Percentiles rank a stretch among this genome's conserved stretches.
phyloP scores from a whole-genome alignment of 2,888 invertebrate species.

The Acrobeloides nanus region DNA sequence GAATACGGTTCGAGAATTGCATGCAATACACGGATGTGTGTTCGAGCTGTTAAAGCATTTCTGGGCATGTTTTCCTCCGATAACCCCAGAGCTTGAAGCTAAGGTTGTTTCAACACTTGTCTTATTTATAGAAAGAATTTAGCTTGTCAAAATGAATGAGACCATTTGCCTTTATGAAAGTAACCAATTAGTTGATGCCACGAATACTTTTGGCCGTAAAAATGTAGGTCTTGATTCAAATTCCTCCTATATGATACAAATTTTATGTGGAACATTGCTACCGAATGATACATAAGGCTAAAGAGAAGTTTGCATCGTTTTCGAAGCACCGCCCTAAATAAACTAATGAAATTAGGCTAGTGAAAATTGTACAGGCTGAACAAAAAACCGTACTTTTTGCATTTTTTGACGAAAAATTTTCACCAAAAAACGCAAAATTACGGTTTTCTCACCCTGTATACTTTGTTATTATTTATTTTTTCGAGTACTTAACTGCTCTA shows the following conservation, averaged over 20 bases:
- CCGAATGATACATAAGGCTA: conserved; percentile 31
- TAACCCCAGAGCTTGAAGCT: conserved; percentile 68
- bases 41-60: conserved; percentile 85
- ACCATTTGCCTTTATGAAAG: conserved; percentile 34
- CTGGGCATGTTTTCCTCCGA: conserved; percentile 83
- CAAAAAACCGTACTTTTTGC: conserved; percentile 1
- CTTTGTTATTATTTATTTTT: background rate
- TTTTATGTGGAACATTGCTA: conserved; percentile 25
- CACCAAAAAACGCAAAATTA: background rate
- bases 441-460: conserved; percentile 2
- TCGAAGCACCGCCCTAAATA: background rate
- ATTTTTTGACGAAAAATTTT: background rate
- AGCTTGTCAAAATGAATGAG: conserved; percentile 36
- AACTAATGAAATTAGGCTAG: background rate
- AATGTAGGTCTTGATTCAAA: conserved; percentile 19
- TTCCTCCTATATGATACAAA: background rate
- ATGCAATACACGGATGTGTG: conserved; percentile 74
- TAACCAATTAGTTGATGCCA: conserved; percentile 20
- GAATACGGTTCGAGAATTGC: conserved; percentile 64
- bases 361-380: background rate
- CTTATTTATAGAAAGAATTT: conserved; percentile 3
- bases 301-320: conserved; percentile 5
- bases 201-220: conserved; percentile 20
- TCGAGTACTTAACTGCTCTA: too few species aligned
- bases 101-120: conserved; percentile 54